Evolutionary conservation across 1,140 invertebrate genomes (phyloP).

Genomic region (Cydia splendana): DNA sequence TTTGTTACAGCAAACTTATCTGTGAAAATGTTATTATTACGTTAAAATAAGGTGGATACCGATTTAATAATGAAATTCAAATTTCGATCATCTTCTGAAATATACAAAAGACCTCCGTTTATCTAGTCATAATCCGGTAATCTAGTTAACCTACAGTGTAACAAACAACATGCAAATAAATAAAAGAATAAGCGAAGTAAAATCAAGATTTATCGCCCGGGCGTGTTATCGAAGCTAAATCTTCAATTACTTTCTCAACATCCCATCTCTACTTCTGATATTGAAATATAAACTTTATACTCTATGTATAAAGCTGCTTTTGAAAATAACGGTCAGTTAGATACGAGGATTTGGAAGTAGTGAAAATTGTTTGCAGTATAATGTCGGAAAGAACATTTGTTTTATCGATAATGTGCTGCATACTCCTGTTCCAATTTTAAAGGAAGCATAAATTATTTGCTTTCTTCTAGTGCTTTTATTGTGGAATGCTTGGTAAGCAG

Average conservation of each 20-base stretch:
- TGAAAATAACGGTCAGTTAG: not conserved
- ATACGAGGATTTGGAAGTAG: not conserved
- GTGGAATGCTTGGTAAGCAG: not conserved
- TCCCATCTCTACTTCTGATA: not conserved
- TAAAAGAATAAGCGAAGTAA: slow-evolving; percentile 17
- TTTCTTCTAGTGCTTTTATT: not conserved
- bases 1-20: too few relatives aligned
- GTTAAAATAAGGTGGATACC: too few relatives aligned
- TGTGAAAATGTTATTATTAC: too few relatives aligned
- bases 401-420: not conserved
- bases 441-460: not conserved
- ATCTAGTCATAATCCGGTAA: slow-evolving; percentile 3
- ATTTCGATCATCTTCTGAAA: too few relatives aligned
- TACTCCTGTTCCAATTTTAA: not conserved
- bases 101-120: too few relatives aligned
- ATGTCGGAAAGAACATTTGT: not conserved
- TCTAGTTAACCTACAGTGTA: not conserved
- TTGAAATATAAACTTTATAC: not conserved
- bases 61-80: too few relatives aligned
- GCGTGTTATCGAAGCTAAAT: not conserved
- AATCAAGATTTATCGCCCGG: not conserved
- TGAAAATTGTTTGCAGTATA: not conserved
- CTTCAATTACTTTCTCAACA: not conserved
- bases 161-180: slow-evolving; percentile 24
- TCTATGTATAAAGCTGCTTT: not conserved